These are phyloP conservation scores for Lipophrys pholis DNA, from an alignment of 2,113 vertebrate species.

Conservation along the genomic window DNA sequence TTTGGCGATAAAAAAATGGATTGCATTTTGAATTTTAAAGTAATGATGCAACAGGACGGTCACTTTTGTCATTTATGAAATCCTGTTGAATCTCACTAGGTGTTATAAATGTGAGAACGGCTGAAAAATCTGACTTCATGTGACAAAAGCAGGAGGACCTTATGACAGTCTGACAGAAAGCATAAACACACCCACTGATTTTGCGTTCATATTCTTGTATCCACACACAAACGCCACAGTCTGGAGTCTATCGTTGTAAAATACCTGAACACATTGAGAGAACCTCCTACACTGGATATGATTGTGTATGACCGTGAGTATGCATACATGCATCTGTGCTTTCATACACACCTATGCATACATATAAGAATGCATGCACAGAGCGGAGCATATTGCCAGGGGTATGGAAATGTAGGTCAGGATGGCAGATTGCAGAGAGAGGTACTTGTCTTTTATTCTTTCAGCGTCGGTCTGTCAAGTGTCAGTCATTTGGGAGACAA, in stretches of 20 bases:
- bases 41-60: too few species aligned
- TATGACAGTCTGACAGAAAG: slow-evolving; percentile 66
- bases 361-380: neutral
- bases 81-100: slow-evolving; percentile 58
- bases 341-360: slow-evolving; percentile 14
- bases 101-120: slow-evolving; percentile 48
- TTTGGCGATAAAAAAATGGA: too few species aligned
- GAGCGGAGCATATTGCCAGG: slow-evolving; percentile 7
- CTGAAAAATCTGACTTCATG: slow-evolving; percentile 64
- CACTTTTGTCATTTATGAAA: neutral
- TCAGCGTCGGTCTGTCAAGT: slow-evolving; percentile 45
- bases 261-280: slow-evolving; percentile 25
- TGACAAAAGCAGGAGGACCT: slow-evolving; percentile 48
- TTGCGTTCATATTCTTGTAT: slow-evolving; percentile 55
- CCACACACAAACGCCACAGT: slow-evolving; percentile 46
- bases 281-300: slow-evolving; percentile 40
- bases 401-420: slow-evolving; percentile 78
- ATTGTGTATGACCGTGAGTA: slow-evolving; percentile 3
- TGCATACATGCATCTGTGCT: slow-evolving; percentile 13
- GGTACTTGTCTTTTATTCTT: slow-evolving; percentile 33
- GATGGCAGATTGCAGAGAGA: slow-evolving; percentile 62
- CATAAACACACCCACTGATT: slow-evolving; percentile 80
- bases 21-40: too few species aligned
- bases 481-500: slow-evolving; percentile 40
- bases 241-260: slow-evolving; percentile 40